Conservation (phyloP, 2,797 vertebrate species). For the Austrolebias charrua region DNA sequence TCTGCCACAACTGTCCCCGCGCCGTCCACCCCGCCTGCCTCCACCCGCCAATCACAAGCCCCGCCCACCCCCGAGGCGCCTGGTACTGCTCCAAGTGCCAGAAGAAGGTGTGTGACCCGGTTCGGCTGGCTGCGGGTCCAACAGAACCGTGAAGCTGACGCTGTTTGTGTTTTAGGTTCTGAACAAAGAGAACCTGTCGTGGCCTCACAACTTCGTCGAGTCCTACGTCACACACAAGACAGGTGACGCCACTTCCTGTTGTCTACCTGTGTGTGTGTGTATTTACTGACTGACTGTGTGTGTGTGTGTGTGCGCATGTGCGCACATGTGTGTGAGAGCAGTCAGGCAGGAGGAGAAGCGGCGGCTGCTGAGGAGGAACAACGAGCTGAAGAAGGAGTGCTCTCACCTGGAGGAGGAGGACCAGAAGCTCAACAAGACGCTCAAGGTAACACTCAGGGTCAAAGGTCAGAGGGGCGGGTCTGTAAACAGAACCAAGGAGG, state of each 20-base stretch:
- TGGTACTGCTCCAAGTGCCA: constrained; percentile 98
- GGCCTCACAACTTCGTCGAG: constrained; percentile 94
- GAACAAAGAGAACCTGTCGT: constrained; percentile 91
- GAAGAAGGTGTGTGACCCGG: constrained; percentile 84
- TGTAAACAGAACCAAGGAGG: no score
- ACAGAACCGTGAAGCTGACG: not conserved
- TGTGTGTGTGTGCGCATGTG: not conserved
- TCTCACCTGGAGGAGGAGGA: constrained; percentile 89
- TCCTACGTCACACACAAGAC: constrained; percentile 97
- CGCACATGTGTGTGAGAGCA: constrained; percentile 63
- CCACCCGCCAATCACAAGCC: constrained; percentile 86
- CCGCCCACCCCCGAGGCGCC: constrained; percentile 84
- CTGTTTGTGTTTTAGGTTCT: constrained; percentile 80
- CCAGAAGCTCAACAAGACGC: constrained; percentile 82
- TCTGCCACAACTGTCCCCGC: constrained; percentile 89
- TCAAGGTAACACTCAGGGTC: constrained; percentile 77
- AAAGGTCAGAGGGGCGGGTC: no score
- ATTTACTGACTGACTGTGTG: no score
- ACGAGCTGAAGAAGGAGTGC: constrained; percentile 88
- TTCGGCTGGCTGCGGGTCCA: not conserved
- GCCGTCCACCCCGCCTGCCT: constrained; percentile 93
- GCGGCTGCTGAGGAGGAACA: constrained; percentile 87
- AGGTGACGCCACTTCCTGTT: constrained; percentile 71
- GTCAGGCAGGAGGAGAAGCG: constrained; percentile 95
- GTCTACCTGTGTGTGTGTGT: not conserved